Base-by-base conservation (phyloP, 2,888 invertebrate species). In the Ochropleura leucogaster region DNA sequence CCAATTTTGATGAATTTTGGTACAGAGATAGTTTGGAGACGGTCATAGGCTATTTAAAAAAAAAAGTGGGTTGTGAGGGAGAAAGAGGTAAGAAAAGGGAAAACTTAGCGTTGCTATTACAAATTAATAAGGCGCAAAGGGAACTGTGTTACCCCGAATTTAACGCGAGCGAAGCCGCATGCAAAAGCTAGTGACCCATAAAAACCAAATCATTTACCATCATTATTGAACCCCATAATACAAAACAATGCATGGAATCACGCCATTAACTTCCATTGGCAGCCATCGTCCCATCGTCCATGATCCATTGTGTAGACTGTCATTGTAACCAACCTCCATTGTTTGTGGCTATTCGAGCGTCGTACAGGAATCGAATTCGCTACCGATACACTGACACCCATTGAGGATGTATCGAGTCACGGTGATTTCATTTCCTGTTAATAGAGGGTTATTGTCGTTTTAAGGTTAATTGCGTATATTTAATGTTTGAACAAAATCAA, bases 341-440 rank as follows among this genome's bases (percentile, higher is more conserved):
- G 87, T 87, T 63, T 67, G 71, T 12, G 63, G 59, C 83, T 70
- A 87, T 82, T 87, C 77, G 82, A 86, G 83, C 87, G 83, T 85
- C 72, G 68, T 74, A 68, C 77, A 70, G 82, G 87, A 81, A 87
- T 87, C 85, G 82, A 87, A 87, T 88, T 86, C 80, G 86, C 87
- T 83, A 88, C 78, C 79, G 85, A 68, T 44, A 16, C 47, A 67
- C 40, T 18, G 70, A 74, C 79, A 74, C 82, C 84, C 82, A 87
- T 85, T 79, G 68, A 84, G 81, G 84, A 88, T 80, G 87, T 83
- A 85, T 88, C 86, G 77, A 76, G 76, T 87, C 85, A 88, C 79
- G 79, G 87, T 77, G 77, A 47, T 75, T 75, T 80, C 73, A 73
- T 79, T 79, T 77, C 80, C 77, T 59, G 80, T 81, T 70, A 72